Percentiles rank a stretch among this genome's conserved stretches.
Conservation (phyloP, 2,113 vertebrate species). For the Barnardius zonarius region DNA sequence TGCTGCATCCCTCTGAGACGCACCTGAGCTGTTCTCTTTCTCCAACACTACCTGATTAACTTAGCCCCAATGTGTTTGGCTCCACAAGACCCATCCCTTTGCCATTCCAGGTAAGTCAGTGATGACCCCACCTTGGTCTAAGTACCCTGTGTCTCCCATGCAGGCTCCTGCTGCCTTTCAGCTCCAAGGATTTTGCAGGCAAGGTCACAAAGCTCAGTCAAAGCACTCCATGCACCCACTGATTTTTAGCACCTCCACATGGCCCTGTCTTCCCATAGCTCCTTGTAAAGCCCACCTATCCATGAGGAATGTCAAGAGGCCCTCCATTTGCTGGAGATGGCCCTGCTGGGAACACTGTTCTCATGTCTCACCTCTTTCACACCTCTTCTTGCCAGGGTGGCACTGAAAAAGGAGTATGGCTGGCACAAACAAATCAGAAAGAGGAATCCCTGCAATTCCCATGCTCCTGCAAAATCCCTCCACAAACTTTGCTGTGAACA, state of each 20-base stretch:
- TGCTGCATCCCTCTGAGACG: neutral
- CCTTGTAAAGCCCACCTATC: neutral
- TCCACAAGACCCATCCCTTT: rapidly evolving
- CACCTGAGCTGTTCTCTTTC: neutral
- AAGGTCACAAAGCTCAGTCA: neutral
- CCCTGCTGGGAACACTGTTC: rapidly evolving
- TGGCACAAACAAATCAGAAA: neutral
- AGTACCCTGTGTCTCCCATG: neutral
- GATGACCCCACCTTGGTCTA: neutral
- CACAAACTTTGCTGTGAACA: neutral
- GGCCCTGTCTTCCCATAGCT: neutral
- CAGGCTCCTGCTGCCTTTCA: neutral
- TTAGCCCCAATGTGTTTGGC: neutral
- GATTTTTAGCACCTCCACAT: neutral
- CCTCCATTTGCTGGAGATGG: neutral
- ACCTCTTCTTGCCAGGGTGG: neutral
- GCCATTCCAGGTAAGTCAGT: neutral
- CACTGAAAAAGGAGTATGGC: neutral
- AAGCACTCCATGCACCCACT: neutral
- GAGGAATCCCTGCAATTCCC: neutral
- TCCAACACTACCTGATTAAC: neutral
- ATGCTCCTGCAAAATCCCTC: neutral
- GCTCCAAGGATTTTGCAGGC: neutral
- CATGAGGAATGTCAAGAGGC: neutral
- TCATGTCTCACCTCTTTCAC: neutral